Conservation (phyloP, 2,888 invertebrate species). For the Callinectes sapidus region DNA sequence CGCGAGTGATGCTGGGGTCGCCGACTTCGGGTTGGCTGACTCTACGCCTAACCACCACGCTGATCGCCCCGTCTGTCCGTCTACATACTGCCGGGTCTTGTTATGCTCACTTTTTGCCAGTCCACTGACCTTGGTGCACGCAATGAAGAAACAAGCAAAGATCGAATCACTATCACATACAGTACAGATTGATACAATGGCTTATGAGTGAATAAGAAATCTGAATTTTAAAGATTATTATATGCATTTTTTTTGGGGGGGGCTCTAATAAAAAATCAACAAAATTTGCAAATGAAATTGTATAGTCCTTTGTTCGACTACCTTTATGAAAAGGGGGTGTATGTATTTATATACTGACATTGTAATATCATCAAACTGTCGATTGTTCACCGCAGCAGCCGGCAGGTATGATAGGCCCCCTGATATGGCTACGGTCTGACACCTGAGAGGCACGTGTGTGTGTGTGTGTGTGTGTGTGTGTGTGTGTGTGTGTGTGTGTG, state of each 20-base stretch:
- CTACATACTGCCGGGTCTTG: neutral
- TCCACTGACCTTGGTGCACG: neutral
- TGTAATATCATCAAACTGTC: neutral
- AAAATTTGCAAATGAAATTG: neutral
- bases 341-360: neutral
- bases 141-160: neutral
- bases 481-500: too few relatives aligned
- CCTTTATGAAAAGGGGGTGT: neutral
- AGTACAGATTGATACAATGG: too few relatives aligned
- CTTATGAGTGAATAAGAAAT: too few relatives aligned
- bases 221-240: neutral
- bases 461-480: too few relatives aligned
- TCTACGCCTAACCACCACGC: neutral
- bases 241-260: neutral
- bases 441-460: neutral
- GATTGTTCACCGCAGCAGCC: neutral
- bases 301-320: neutral
- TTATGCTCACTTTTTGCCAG: neutral
- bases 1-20: constrained; percentile 11
- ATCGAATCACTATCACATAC: neutral
- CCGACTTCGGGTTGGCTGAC: constrained; percentile 4
- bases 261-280: neutral
- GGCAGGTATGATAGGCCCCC: neutral
- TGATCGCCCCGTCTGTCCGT: neutral
- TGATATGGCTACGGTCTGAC: neutral